Evolutionary conservation across 2,888 invertebrate genomes (phyloP).

Genomic region (Lamellibrachia columna): DNA sequence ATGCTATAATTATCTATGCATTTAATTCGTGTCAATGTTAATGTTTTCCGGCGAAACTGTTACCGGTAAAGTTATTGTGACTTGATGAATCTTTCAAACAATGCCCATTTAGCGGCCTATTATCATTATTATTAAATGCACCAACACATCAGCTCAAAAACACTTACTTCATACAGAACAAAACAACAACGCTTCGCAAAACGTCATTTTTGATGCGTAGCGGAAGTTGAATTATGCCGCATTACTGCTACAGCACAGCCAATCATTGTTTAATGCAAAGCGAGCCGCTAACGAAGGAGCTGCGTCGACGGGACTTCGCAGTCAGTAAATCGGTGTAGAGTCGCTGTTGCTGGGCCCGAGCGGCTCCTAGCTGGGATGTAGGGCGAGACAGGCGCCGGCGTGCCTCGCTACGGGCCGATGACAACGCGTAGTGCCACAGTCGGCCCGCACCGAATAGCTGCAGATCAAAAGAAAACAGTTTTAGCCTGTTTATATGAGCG

Average conservation of each 20-base stretch:
- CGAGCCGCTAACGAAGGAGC: neutral
- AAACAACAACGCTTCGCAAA: neutral
- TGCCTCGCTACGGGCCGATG: neutral
- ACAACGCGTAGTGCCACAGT: neutral
- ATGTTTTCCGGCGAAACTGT: too few species aligned
- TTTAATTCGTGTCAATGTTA: too few species aligned
- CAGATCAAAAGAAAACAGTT: neutral
- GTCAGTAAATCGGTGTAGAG: neutral
- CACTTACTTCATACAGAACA: too few species aligned
- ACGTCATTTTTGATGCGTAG: neutral
- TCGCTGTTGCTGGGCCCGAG: neutral
- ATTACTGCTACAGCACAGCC: neutral
- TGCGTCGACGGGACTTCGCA: neutral
- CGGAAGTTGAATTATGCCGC: neutral
- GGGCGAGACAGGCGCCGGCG: neutral
- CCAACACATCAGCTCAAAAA: too few species aligned
- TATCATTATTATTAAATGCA: too few species aligned
- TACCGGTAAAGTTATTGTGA: too few species aligned
- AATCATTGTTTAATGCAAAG: too few species aligned
- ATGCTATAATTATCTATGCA: too few species aligned
- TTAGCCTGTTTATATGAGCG: too few species aligned
- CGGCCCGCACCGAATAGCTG: neutral
- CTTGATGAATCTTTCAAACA: too few species aligned
- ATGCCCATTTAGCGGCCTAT: too few species aligned
- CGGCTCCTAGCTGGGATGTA: neutral